Evolutionary conservation across 2,888 invertebrate genomes (phyloP).

Genomic region (Pammene aurita): DNA sequence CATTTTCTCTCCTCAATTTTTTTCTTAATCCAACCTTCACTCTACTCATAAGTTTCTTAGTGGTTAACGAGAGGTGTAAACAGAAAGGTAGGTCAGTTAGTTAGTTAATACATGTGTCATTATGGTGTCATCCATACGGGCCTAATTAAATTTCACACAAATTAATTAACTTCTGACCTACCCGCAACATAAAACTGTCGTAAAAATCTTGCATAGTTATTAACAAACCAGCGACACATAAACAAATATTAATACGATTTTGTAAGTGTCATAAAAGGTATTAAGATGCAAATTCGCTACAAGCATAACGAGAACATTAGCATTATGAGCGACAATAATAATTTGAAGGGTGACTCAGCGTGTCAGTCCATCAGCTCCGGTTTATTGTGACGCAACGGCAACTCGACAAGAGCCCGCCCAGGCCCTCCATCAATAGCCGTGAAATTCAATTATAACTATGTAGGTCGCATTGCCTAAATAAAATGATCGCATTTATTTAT

Average conservation of each 20-base stretch:
- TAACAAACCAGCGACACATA: conserved; percentile 41
- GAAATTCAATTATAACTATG: conserved; percentile 75
- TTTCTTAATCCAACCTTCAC: too few species aligned
- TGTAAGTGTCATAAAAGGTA: conserved; percentile 64
- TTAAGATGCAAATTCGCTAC: conserved; percentile 80
- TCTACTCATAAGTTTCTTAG: too few species aligned
- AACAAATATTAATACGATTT: conserved; percentile 50
- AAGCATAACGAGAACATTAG: conserved; percentile 78
- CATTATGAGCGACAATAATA: conserved; percentile 76
- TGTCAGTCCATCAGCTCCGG: conserved; percentile 72
- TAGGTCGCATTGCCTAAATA: conserved; percentile 56
- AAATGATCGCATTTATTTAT: conserved; percentile 46
- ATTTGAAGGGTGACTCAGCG: conserved; percentile 76
- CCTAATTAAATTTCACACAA: background rate
- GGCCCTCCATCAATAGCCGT: conserved; percentile 74
- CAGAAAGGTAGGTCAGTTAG: background rate
- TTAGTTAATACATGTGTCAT: background rate
- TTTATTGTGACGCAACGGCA: conserved; percentile 67
- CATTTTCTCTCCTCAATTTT: too few species aligned
- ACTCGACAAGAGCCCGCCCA: conserved; percentile 75
- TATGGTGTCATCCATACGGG: background rate
- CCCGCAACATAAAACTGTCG: background rate
- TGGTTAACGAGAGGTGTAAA: too few species aligned
- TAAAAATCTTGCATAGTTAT: background rate
- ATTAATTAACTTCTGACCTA: conserved; percentile 8